Conservation (phyloP, 2,888 invertebrate species). For the Athalia cordata region DNA sequence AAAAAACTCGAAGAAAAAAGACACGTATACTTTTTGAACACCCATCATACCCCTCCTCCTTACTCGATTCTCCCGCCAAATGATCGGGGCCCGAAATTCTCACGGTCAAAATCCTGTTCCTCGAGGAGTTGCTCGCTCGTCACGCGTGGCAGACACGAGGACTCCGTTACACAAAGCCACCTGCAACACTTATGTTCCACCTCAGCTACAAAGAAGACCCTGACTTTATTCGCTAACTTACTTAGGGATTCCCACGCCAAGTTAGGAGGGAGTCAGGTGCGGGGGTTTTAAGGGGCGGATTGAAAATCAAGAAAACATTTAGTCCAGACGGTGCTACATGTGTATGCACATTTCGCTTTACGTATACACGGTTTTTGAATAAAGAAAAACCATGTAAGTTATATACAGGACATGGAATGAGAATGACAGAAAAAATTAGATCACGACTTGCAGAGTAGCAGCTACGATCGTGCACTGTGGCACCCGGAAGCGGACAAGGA, state of each 20-base stretch:
- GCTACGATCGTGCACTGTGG: no score
- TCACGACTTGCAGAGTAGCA: no score
- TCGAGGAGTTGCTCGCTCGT: constrained; percentile 18
- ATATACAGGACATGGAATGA: no score
- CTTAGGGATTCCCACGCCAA: constrained; percentile 26
- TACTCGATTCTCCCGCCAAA: no score
- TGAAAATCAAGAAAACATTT: neutral
- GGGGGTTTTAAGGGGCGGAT: neutral
- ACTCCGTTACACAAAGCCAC: constrained; percentile 35
- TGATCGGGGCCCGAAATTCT: neutral
- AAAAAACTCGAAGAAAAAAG: neutral
- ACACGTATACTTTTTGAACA: neutral
- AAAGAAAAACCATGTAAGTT: no score
- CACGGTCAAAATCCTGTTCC: constrained; percentile 1
- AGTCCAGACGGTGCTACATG: neutral
- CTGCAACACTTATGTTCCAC: constrained; percentile 15
- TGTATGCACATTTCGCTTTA: neutral
- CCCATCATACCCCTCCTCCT: neutral
- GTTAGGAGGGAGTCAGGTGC: constrained; percentile 32
- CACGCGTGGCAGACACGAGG: constrained; percentile 42
- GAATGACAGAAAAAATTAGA: no score
- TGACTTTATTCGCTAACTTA: constrained; percentile 28
- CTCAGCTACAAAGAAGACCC: neutral
- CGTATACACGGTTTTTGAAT: no score
- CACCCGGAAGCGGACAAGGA: constrained; percentile 33